Evolutionary conservation across 1,140 invertebrate genomes (phyloP).

Genomic region (Rhagoletis zephyria): DNA sequence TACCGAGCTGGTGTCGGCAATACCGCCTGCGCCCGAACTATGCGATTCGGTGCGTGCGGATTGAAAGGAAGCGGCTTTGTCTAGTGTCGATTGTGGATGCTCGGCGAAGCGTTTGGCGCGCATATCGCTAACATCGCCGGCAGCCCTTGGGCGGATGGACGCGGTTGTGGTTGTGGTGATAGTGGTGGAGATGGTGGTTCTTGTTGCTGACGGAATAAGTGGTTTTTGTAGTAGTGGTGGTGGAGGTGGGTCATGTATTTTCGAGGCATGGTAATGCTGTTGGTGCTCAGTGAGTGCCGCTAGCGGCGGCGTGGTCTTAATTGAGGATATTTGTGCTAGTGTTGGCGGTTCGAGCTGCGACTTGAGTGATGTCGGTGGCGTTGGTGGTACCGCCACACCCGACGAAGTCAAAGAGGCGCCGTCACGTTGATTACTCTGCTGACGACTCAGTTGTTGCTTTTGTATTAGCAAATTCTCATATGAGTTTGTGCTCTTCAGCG

Average conservation of each 20-base stretch:
- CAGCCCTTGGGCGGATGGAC: slow-evolving; percentile 63
- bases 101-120: slow-evolving; percentile 62
- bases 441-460: slow-evolving; percentile 58
- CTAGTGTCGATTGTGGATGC: slow-evolving; percentile 72
- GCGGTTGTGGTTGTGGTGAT: slow-evolving; percentile 41
- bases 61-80: slow-evolving; percentile 73
- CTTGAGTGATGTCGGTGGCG: slow-evolving; percentile 71
- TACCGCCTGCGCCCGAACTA: slow-evolving; percentile 63
- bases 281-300: slow-evolving; percentile 71
- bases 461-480: slow-evolving; percentile 71
- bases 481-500: slow-evolving; percentile 71
- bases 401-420: slow-evolving; percentile 54
- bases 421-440: slow-evolving; percentile 54
- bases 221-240: slow-evolving; percentile 58
- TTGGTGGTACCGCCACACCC: slow-evolving; percentile 64
- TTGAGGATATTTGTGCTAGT: slow-evolving; percentile 72
- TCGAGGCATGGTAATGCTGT: slow-evolving; percentile 70
- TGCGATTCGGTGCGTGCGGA: slow-evolving; percentile 71
- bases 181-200: slow-evolving; percentile 28
- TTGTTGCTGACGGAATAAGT: slow-evolving; percentile 59
- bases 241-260: slow-evolving; percentile 58
- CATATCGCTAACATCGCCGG: slow-evolving; percentile 56
- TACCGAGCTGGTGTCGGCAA: slow-evolving; percentile 65
- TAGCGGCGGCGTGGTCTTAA: slow-evolving; percentile 70
- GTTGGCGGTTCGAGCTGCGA: slow-evolving; percentile 70